Base-by-base conservation (phyloP, 2,888 invertebrate species). In the Bhutanitis thaidina region DNA sequence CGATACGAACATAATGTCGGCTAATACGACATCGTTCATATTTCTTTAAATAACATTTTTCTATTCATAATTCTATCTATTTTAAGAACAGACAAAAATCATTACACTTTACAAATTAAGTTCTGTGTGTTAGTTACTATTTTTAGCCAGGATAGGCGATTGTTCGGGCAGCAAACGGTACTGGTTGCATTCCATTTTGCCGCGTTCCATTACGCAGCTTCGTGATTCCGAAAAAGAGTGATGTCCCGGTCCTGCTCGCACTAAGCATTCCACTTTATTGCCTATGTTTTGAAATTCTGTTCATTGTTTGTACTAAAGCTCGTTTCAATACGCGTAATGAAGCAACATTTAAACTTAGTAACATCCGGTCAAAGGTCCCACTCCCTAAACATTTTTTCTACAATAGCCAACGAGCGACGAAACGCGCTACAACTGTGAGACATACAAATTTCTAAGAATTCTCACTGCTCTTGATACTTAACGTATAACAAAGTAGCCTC, bases 171-270 rank as follows among this genome's bases (percentile, higher is more conserved):
- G 61, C 53, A 49, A 64, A 62, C 65, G 61, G 56, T 61, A 56
- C 62, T 61, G 65, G 75, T 77, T 80, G 76, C 85, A 86, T 86
- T 87, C 86, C 86, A 76, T 74, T 77, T 78, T 67, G 70, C 74
- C 71, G 78, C 76, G 78, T 80, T 77, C 80, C 81, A 81, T 78
- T 76, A 63, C 81, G 72, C 78, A 80, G 76, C 69, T 77, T 76
- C 75, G 77, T 69, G 71, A 67, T 87, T 88, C 86, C 74, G 72
- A 83, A 87, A 87, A 51, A 79, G 68, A 74, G 59, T 72, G 79
- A 77, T 72, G 83, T 85, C 85, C 77, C 76, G 71, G 83, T 85
- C 85, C 77, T 75, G 71, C 85, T 85, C 85, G 74, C 86, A 83
- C 86, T 73, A 71, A 77, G 74, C 80, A 77, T 72, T 71, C 70